phyloP scores from a whole-genome alignment of 2,888 invertebrate genomes.

The Aphelenchoides bicaudatus region DNA sequence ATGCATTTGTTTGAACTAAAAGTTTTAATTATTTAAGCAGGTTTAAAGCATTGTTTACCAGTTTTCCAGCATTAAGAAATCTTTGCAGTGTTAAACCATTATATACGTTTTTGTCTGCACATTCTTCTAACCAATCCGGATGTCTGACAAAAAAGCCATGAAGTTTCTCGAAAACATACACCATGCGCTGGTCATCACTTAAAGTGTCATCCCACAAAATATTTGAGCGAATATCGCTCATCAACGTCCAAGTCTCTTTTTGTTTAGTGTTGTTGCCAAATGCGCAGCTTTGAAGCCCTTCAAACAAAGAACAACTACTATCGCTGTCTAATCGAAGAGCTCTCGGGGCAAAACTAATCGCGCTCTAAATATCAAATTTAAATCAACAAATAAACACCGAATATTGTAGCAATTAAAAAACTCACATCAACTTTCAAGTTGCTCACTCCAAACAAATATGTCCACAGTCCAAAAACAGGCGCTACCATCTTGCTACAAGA shows the following conservation, averaged over 20 bases:
- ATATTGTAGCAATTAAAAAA: too few species aligned
- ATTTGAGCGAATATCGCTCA: conserved; percentile 11
- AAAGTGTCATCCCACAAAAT: conserved; percentile 7
- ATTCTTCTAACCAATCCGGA: conserved; percentile 8
- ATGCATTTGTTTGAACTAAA: conserved; percentile 4
- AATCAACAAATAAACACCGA: too few species aligned
- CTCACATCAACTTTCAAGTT: conserved; percentile 5
- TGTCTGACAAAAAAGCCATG: conserved; percentile 10
- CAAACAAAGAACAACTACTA: conserved; percentile 1
- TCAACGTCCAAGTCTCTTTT: conserved; percentile 6
- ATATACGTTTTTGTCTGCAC: background rate
- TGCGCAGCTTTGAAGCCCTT: conserved; percentile 10
- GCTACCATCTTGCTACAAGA: too few species aligned
- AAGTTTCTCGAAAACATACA: conserved; percentile 1
- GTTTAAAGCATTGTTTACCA: background rate
- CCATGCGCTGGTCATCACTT: conserved; percentile 7
- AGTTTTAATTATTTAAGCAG: background rate
- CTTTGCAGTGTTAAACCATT: background rate
- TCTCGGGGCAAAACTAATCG: background rate
- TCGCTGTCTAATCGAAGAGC: conserved; percentile 2
- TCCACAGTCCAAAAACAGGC: background rate
- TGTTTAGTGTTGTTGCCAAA: too few species aligned
- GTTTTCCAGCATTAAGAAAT: background rate
- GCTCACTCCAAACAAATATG: conserved; percentile 5
- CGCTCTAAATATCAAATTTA: background rate